Conservation (phyloP, 2,797 vertebrate genomes). For the Diceros bicornis region DNA sequence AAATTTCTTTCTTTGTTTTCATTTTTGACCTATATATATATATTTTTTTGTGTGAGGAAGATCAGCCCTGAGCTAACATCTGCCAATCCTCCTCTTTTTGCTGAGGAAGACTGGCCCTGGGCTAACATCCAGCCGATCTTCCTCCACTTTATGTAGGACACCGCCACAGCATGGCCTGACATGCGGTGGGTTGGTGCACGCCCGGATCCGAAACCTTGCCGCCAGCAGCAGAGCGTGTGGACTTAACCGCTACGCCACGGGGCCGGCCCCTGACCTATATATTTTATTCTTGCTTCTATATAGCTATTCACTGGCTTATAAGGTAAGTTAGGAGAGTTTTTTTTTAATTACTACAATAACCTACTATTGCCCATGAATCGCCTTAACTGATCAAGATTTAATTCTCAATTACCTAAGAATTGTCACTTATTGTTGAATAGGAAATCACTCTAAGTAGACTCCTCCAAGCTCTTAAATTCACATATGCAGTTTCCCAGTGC, state of each 20-base stretch:
- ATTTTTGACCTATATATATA: neutral
- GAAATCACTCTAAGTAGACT: neutral
- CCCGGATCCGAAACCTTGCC: too few species aligned
- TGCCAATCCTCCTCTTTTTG: too few species aligned
- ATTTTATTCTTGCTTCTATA: neutral
- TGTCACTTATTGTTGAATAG: neutral
- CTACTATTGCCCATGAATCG: neutral
- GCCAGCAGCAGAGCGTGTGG: too few species aligned
- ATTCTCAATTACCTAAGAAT: slow-evolving; percentile 26
- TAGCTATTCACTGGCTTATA: neutral
- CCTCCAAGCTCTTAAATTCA: neutral
- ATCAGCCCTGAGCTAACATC: too few species aligned
- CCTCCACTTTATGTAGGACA: too few species aligned
- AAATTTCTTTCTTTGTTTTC: neutral
- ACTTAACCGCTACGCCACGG: too few species aligned
- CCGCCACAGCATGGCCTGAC: too few species aligned
- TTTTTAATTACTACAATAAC: neutral
- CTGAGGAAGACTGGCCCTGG: too few species aligned
- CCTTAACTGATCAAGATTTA: slow-evolving; percentile 19
- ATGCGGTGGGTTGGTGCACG: too few species aligned
- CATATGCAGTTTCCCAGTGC: neutral
- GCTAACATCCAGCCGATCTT: too few species aligned
- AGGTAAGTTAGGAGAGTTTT: neutral
- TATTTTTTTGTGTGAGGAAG: too few species aligned
- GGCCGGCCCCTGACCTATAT: neutral